These are phyloP conservation scores for Mormoops blainvillei DNA, from an alignment of 2,113 vertebrate species.

Conservation along the genomic window DNA sequence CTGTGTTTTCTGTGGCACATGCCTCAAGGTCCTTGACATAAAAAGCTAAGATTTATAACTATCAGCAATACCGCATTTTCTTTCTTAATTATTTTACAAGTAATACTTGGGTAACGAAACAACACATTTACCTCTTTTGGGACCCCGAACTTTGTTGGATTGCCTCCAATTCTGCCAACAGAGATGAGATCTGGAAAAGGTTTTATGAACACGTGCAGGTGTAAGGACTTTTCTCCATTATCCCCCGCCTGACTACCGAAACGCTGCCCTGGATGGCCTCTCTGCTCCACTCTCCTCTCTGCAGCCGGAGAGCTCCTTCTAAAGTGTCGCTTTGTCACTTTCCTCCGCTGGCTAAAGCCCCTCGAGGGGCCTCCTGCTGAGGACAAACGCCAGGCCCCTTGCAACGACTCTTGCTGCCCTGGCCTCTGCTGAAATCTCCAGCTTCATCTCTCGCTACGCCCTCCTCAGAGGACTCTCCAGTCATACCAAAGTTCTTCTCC, in stretches of 20 bases:
- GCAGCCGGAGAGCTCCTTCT: not conserved
- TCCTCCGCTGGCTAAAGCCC: not conserved
- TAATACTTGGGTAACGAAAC: not conserved
- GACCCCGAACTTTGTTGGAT: slow-evolving; percentile 77
- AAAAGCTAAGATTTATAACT: not conserved
- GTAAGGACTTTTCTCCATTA: not conserved
- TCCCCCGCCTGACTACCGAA: not conserved
- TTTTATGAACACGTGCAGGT: not conserved
- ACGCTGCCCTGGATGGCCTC: not conserved
- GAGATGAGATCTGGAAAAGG: slow-evolving; percentile 84
- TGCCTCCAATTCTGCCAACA: slow-evolving; percentile 85
- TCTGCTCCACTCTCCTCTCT: not conserved
- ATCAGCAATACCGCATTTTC: not conserved
- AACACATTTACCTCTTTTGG: slow-evolving; percentile 88
- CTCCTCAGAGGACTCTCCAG: not conserved
- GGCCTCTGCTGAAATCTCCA: not conserved
- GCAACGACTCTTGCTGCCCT: too few species aligned
- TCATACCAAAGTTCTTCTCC: not conserved
- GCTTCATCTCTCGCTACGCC: not conserved
- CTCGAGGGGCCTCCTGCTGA: not conserved
- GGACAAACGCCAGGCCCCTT: not conserved
- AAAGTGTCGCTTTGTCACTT: not conserved
- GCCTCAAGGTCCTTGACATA: not conserved
- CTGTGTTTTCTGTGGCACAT: not conserved
- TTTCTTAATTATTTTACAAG: not conserved